phyloP scores from a whole-genome alignment of 2,888 invertebrate species.

The Tricholauxania praeusta region DNA sequence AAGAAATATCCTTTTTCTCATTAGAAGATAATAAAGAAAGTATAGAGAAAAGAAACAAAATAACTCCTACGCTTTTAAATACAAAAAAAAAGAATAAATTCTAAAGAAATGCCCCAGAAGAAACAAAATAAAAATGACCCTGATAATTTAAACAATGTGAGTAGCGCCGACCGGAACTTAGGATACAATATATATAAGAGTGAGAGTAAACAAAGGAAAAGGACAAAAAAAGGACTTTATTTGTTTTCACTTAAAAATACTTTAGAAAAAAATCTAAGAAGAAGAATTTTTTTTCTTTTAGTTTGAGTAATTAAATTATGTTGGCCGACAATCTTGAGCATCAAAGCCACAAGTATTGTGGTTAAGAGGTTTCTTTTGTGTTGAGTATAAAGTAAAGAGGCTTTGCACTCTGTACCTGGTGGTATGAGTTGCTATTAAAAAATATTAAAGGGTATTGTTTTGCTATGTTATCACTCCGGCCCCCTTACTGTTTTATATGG shows the following conservation, averaged over 20 bases:
- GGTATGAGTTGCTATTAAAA: too few species aligned
- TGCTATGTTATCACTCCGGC: too few species aligned
- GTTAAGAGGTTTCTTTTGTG: neutral
- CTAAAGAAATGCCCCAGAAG: constrained; percentile 17
- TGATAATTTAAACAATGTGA: constrained; percentile 30
- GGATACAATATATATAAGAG: neutral
- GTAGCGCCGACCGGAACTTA: neutral
- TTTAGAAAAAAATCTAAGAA: neutral
- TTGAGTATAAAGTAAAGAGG: too few species aligned
- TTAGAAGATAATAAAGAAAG: too few species aligned
- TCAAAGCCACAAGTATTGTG: neutral
- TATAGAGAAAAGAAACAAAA: too few species aligned
- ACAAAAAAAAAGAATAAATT: neutral
- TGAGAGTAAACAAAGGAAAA: too few species aligned
- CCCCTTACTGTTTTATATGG: too few species aligned
- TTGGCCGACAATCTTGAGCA: constrained; percentile 14
- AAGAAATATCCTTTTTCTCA: too few species aligned
- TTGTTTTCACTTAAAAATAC: constrained; percentile 33
- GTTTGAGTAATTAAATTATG: constrained; percentile 28
- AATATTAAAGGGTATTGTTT: too few species aligned
- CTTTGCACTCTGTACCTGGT: too few species aligned
- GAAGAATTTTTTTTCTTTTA: neutral
- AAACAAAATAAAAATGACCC: constrained; percentile 25
- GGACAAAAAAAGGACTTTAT: neutral
- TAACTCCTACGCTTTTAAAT: too few species aligned